These are phyloP conservation scores for Nasua narica DNA, from an alignment of 2,797 vertebrate genomes.

Conservation along the genomic window DNA sequence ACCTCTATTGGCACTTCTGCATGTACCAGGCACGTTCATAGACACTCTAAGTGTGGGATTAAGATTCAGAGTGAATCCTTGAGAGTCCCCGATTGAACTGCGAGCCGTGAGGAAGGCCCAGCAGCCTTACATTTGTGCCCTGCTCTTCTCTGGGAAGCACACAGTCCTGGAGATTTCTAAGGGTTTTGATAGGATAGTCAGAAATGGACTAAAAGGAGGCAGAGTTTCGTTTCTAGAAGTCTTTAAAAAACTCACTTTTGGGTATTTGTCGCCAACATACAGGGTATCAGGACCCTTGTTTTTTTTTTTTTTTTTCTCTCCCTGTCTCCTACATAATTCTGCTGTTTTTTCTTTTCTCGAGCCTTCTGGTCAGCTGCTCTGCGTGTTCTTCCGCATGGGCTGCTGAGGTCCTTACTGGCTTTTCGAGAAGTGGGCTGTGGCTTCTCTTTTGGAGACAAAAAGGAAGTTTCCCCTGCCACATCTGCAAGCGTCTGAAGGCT, in stretches of 20 bases:
- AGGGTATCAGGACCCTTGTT: neutral
- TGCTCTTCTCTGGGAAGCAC: neutral
- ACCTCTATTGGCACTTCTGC: neutral
- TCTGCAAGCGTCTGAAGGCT: fast-evolving
- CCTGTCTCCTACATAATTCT: neutral
- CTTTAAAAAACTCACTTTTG: neutral
- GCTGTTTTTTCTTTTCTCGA: neutral
- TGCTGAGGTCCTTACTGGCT: neutral
- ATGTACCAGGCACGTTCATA: neutral
- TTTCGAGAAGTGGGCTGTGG: neutral
- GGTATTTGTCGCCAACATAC: neutral
- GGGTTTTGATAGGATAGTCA: neutral
- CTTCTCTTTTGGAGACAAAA: neutral
- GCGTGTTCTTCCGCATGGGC: neutral
- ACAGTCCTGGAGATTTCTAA: neutral
- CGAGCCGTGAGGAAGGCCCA: neutral
- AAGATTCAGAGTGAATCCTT: neutral
- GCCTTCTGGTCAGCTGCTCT: neutral
- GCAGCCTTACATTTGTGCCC: neutral
- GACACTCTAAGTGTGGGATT: neutral
- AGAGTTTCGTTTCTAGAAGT: neutral
- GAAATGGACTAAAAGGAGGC: neutral
- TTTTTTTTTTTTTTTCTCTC: neutral
- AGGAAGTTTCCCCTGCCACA: neutral
- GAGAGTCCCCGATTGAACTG: neutral